Conservation (phyloP, 2,888 invertebrate species). For the Capitulum mitella region DNA sequence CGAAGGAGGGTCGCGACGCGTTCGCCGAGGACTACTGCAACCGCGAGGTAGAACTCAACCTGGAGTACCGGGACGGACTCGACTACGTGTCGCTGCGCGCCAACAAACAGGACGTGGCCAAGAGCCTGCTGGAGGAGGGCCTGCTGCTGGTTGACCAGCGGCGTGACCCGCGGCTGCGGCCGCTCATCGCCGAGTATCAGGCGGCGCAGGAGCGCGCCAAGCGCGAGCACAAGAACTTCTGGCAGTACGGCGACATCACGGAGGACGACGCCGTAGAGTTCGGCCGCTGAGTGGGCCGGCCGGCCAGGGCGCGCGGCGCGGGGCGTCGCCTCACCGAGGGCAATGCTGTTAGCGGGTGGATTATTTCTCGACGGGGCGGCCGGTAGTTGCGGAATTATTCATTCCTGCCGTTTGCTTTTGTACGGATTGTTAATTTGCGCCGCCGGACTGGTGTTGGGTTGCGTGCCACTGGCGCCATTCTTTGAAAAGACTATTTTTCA, state of each 20-base stretch:
- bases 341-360: not conserved
- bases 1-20: conserved; percentile 61
- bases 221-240: conserved; percentile 77
- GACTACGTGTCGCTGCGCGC: conserved; percentile 38
- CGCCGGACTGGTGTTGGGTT: not conserved
- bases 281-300: conserved; percentile 42
- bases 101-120: conserved; percentile 36
- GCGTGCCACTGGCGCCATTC: not conserved
- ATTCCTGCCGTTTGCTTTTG: conserved; percentile 6
- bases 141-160: conserved; percentile 69
- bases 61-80: conserved; percentile 61
- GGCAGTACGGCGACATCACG: conserved; percentile 98
- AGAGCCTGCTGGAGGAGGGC: conserved; percentile 63
- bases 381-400: not conserved
- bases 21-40: conserved; percentile 60
- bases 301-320: not conserved
- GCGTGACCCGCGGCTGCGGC: conserved; percentile 71
- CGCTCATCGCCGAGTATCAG: conserved; percentile 70
- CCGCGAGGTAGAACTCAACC: conserved; percentile 70
- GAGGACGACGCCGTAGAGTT: conserved; percentile 79
- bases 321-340: not conserved
- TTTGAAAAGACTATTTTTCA: conserved; percentile 7
- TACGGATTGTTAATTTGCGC: not conserved
- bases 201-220: conserved; percentile 80
- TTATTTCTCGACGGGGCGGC: not conserved